Evolutionary conservation across 2,113 vertebrate genomes (phyloP).

Genomic region (Pomatorhinus ruficollis): DNA sequence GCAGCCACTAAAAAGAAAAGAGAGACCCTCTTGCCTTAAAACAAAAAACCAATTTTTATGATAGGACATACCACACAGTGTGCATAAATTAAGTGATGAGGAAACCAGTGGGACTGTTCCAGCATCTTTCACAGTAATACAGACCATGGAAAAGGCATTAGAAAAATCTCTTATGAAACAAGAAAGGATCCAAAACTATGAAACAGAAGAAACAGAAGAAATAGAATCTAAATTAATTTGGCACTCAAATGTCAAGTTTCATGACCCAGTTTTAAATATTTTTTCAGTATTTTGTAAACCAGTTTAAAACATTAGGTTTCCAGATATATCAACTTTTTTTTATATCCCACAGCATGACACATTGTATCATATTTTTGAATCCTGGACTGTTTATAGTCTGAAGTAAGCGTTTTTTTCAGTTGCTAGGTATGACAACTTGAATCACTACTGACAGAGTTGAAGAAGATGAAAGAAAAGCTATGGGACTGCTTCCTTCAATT

Average conservation of each 20-base stretch:
- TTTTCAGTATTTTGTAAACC: not conserved
- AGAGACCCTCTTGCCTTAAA: not conserved
- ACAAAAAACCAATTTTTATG: not conserved
- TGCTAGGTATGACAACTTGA: not conserved
- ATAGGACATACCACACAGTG: not conserved
- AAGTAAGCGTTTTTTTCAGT: not conserved
- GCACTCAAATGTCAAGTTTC: not conserved
- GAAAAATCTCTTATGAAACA: not conserved
- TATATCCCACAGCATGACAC: not conserved
- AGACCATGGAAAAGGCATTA: not conserved
- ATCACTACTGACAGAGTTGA: not conserved
- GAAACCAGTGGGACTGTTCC: not conserved
- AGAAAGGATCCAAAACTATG: not conserved
- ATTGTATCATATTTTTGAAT: not conserved
- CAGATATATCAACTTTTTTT: not conserved
- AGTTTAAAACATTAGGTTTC: not conserved
- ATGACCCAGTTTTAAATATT: not conserved
- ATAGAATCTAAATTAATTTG: not conserved
- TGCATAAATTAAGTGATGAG: fast-evolving
- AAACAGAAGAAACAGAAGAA: not conserved
- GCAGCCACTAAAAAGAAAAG: not conserved
- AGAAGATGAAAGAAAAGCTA: not conserved
- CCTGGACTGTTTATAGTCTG: not conserved
- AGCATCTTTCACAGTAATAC: not conserved
- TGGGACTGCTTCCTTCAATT: not conserved